A percentile compares a stretch with the other conserved stretches of the same genome.
phyloP scores from a whole-genome alignment of 2,113 vertebrate genomes.

The Chlorocebus sabaeus region DNA sequence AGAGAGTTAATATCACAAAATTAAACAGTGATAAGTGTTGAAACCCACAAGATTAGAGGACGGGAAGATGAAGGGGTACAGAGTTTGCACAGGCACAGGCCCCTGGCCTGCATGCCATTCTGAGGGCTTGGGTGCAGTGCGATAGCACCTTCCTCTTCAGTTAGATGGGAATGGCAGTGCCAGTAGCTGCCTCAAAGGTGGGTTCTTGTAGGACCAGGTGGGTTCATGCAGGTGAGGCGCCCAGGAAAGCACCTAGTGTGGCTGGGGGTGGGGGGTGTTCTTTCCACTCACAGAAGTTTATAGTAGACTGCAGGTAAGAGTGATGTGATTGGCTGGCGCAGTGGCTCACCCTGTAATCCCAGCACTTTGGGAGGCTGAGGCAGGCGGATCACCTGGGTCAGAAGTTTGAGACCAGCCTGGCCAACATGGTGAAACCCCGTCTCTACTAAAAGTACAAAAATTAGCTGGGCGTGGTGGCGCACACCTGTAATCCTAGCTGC shows the following conservation, averaged over 20 bases:
- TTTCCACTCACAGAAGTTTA: background rate
- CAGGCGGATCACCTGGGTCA: too few relatives aligned
- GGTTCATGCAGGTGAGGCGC: accelerated
- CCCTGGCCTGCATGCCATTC: background rate
- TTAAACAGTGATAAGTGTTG: background rate
- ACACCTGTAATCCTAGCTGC: too few relatives aligned
- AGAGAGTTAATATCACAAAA: background rate
- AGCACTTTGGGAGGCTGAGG: too few relatives aligned
- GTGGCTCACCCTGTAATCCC: too few relatives aligned
- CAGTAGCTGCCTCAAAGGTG: background rate
- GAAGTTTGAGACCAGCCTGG: too few relatives aligned
- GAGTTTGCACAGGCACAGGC: too few relatives aligned
- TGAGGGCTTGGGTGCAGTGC: background rate
- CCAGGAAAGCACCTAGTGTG: too few relatives aligned
- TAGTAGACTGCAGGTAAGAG: accelerated
- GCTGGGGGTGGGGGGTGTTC: background rate
- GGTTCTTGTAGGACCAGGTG: accelerated
- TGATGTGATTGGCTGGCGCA: accelerated
- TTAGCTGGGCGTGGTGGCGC: too few relatives aligned
- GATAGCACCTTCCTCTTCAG: accelerated
- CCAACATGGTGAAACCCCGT: too few relatives aligned
- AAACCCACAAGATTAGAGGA: background rate
- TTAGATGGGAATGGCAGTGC: too few relatives aligned
- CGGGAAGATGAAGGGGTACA: too few relatives aligned
- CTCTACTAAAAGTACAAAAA: too few relatives aligned